Evolutionary conservation across 2,888 invertebrate species (phyloP).

Genomic region (Cerastoderma edule): DNA sequence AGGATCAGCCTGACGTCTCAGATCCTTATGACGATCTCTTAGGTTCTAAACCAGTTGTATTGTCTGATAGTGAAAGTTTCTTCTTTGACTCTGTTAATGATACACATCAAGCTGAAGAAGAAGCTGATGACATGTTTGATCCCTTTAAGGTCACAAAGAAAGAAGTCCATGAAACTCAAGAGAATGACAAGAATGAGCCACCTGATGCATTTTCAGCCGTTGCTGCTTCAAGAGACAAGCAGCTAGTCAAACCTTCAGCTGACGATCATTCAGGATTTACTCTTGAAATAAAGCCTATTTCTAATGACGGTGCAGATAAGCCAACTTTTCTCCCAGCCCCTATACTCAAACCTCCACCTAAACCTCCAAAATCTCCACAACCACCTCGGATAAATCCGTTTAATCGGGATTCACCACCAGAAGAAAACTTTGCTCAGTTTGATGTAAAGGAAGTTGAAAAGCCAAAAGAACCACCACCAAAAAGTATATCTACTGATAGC

Average conservation of each 20-base stretch:
- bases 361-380: constrained; percentile 72
- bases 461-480: constrained; percentile 56
- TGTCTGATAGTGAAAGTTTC: constrained; percentile 56
- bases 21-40: neutral
- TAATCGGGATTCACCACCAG: constrained; percentile 82
- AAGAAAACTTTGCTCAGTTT: constrained; percentile 82
- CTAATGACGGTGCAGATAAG: constrained; percentile 28
- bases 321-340: constrained; percentile 62
- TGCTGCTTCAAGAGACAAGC: constrained; percentile 54
- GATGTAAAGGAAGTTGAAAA: constrained; percentile 72
- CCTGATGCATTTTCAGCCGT: constrained; percentile 53
- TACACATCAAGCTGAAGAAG: constrained; percentile 26
- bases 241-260: constrained; percentile 56
- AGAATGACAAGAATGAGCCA: constrained; percentile 16
- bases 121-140: constrained; percentile 65
- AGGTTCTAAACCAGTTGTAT: constrained; percentile 23
- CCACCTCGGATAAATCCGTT: constrained; percentile 83
- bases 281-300: constrained; percentile 70
- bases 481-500: constrained; percentile 73
- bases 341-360: constrained; percentile 76
- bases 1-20: constrained; percentile 11
- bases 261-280: constrained; percentile 66
- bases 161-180: constrained; percentile 14
- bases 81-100: constrained; percentile 52
- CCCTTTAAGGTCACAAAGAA: constrained; percentile 62